Evolutionary conservation across 2,113 vertebrate species (phyloP), one percentile per base, ranked within the genome.

Genomic region (Periophthalmodon schlosseri): DNA sequence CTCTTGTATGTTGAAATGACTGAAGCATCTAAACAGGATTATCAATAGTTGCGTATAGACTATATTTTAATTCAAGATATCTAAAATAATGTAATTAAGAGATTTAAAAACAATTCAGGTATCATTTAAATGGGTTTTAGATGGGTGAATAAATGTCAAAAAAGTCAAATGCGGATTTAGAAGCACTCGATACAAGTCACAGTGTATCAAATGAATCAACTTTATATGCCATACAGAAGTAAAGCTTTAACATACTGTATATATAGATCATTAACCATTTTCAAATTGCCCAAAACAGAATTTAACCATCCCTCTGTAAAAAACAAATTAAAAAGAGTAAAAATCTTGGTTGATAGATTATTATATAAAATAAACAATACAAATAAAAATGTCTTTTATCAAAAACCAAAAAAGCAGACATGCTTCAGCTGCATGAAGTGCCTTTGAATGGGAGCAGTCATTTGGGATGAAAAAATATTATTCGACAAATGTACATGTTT

Each of bases 391-490:
- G 7, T 63, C 60, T 18, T 63, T 3, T 34, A 34, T 77, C 18
- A 73, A 91, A 96, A 95, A 95, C 96, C 96, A 97, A 92, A 91
- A 28, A 79, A 52, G 52, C 20, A 56, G n/a, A n/a, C 52, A 56
- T 21, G 20, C 52, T 56, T 56, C 93, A 92, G 94, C 89, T 93
- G 95, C 95, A 94, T 95, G 94, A 95, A 96, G 97, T 98, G 96
- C 97, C 97, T 99, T 97, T 95, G 93, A 94, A 94, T 92, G 93
- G 92, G 94, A 95, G 95, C 95, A 94, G 93, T 93, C 10, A 65
- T 9, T 65, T 65, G 39, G 34, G 34, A 20, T 44, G 10, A 44
- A 44, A 44, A 65, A 65, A 65, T 44, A n/a, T 44, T n/a, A 9
- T 20, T 65, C 5, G 20, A 65, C 34, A 65, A 39, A 65, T 65